Base-by-base conservation (phyloP, 2,797 vertebrate species). In the Microchirus variegatus region DNA sequence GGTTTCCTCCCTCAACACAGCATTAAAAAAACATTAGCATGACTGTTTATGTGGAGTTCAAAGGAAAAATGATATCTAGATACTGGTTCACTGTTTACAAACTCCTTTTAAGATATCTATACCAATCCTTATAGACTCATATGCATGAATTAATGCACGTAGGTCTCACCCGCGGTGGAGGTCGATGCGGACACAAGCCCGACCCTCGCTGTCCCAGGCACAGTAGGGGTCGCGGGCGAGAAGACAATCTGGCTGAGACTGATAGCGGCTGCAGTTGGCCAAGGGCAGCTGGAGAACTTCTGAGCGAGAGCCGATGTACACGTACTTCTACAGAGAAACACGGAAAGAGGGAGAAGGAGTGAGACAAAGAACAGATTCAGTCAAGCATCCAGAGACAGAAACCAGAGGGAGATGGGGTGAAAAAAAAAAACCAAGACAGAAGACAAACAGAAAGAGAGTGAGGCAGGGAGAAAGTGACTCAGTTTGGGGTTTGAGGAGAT, bases 181-280 rank as follows among this genome's bases (percentile, higher is more conserved):
- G 90, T 94, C 93, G 48, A 92, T 92, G 76, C 93, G 93, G 68
- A 94, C 91, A 14, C 94, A 94, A 58, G 91, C 90, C 3, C 91
- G 88, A 18, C 93, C 93, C 87, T 93, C 93, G 7, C 87, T 93
- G 90, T 94, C 93, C 94, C 94, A 95, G 22, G 92, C 93, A 22
- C 94, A 95, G 89, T 95, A 94, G 60, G 94, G 94, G 68, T 95
- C 94, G 72, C 93, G 83, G 67, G 93, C 91, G 37, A 95, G 89
- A 59, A 93, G 88, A 73, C 94, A 95, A 88, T 95, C 94, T 78
- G 90, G 91, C 80, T 91, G 93, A 60, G 93, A 94, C 80, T 92
- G 90, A 88, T 94, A 95, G 77, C 92, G 93, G 81, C 91, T 93
- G 88, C 94, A 95, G 87, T 95, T 93, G 48, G 93, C 93, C 89